A percentile compares a stretch with the other conserved stretches of the same genome.
phyloP scores from a whole-genome alignment of 2,888 invertebrate genomes.

The Rhingia rostrata region DNA sequence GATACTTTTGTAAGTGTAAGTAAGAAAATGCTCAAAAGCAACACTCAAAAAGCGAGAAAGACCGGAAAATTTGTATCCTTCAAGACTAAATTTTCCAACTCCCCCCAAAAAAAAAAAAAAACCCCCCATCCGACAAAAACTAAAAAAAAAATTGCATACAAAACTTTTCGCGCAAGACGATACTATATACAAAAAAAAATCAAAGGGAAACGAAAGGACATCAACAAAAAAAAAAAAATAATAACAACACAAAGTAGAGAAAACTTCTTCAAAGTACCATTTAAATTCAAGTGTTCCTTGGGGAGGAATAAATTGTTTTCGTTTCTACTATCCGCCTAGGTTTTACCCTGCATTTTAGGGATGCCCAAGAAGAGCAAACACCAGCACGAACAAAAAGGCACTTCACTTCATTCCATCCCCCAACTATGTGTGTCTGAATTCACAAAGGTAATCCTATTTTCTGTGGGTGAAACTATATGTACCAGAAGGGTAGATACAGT shows the following conservation, averaged over 20 bases:
- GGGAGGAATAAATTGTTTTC: conserved; percentile 64
- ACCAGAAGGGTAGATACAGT: conserved; percentile 16
- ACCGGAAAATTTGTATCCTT: conserved; percentile 54
- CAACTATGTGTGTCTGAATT: not conserved
- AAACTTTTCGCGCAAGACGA: conserved; percentile 44
- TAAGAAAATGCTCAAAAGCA: conserved; percentile 45
- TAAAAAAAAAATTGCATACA: conserved; percentile 27
- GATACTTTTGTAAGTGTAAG: conserved; percentile 24
- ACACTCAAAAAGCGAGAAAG: conserved; percentile 10
- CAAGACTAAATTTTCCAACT: not conserved
- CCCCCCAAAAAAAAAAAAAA: not conserved
- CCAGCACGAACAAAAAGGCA: not conserved
- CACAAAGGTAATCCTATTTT: conserved; percentile 18
- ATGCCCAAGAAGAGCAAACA: not conserved
- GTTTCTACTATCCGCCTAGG: conserved; percentile 20
- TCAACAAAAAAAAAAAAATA: conserved; percentile 1
- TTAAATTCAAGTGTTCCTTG: conserved; percentile 64
- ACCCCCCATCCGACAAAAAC: conserved; percentile 17
- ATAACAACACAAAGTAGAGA: not conserved
- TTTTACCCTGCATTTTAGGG: conserved; percentile 19
- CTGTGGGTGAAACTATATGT: conserved; percentile 3
- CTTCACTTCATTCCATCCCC: not conserved
- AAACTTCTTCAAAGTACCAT: conserved; percentile 60
- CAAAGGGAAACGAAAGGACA: conserved; percentile 22
- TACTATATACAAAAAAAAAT: conserved; percentile 14